A percentile compares a stretch with the other conserved stretches of the same genome.
phyloP scores from a whole-genome alignment of 2,797 vertebrate species.

The Galago senegalensis region DNA sequence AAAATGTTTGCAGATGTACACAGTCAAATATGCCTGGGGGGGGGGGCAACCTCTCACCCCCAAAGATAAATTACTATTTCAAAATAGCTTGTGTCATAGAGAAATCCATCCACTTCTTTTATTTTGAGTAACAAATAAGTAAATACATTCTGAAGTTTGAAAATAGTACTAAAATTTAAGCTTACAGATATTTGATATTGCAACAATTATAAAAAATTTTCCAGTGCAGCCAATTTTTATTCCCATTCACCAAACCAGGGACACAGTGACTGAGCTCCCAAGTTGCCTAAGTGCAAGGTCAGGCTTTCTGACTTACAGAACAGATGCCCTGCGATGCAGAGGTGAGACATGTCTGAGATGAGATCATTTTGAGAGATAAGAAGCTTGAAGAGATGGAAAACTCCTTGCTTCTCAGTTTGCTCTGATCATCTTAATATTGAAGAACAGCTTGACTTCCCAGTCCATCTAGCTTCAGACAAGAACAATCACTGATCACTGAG shows the following conservation, averaged over 20 bases:
- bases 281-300: not conserved
- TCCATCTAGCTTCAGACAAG: not conserved
- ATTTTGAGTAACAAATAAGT: not conserved
- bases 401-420: not conserved
- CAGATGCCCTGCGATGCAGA: not conserved
- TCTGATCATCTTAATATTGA: not conserved
- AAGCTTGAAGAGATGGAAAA: not conserved
- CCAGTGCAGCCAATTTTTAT: not conserved
- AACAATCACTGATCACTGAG: not conserved
- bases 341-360: not conserved
- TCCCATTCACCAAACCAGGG: not conserved
- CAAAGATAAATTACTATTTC: not conserved
- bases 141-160: not conserved
- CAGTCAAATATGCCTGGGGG: not conserved
- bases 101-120: not conserved
- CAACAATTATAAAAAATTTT: conserved; percentile 8
- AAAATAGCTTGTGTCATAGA: not conserved
- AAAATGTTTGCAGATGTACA: not conserved
- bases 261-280: not conserved
- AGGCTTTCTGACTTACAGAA: conserved; percentile 9
- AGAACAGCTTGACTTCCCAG: not conserved
- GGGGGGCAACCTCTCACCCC: not conserved
- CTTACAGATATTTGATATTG: not conserved
- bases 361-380: not conserved
- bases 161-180: not conserved